A percentile compares a stretch with the other conserved stretches of the same genome.
Evolutionary conservation across 2,113 vertebrate genomes (phyloP).

Genomic region (Peromyscus polionotus): DNA sequence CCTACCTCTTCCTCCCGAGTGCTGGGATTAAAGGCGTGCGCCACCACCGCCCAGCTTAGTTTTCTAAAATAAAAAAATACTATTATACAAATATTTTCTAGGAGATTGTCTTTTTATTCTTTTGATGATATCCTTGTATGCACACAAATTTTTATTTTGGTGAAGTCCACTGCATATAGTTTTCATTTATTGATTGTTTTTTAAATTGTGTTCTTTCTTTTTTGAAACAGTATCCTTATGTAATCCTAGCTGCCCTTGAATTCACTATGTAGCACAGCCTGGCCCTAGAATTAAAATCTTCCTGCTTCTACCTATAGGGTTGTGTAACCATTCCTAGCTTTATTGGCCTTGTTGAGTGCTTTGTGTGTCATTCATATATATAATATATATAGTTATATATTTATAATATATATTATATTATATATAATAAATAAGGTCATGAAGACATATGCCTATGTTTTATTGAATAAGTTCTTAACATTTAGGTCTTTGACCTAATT

Average conservation of each 20-base stretch:
- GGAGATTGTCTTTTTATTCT: not conserved
- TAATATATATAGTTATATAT: not conserved
- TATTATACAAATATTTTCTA: constrained; percentile 25
- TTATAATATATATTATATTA: not conserved
- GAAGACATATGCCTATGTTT: constrained; percentile 19
- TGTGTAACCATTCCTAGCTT: not conserved
- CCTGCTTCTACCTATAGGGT: not conserved
- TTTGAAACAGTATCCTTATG: not conserved
- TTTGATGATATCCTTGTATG: not conserved
- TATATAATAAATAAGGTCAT: not conserved
- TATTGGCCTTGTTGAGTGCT: not conserved
- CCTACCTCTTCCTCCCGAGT: too few relatives aligned
- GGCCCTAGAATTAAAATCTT: not conserved
- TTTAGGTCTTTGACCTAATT: constrained; percentile 30
- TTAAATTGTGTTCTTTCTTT: not conserved
- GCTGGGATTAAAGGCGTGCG: too few relatives aligned
- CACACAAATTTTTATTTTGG: constrained; percentile 52
- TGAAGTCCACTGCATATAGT: not conserved
- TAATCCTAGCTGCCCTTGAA: not conserved
- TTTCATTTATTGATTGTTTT: not conserved
- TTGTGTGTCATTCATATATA: not conserved
- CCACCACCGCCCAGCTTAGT: too few relatives aligned
- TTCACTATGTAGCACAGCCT: not conserved
- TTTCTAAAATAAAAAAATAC: not conserved
- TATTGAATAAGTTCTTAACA: constrained; percentile 30